Percentiles rank a stretch among this genome's conserved stretches.
Evolutionary conservation across 1,140 invertebrate species (phyloP).

Genomic region (Lasioglossum albipes): DNA sequence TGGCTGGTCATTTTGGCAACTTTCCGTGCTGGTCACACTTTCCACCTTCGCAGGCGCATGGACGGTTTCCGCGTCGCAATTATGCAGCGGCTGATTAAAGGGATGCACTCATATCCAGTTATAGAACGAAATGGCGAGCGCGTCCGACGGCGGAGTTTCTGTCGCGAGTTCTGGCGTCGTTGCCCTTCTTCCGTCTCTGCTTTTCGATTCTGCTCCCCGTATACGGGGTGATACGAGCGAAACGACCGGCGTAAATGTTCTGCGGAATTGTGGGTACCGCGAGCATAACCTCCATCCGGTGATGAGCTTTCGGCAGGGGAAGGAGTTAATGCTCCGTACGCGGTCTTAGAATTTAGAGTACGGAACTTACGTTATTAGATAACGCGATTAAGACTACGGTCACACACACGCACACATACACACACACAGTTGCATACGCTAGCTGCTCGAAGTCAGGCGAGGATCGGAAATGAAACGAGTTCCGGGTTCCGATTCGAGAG

Average conservation of each 20-base stretch:
- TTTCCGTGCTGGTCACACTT: slow-evolving; percentile 27
- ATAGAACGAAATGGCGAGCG: slow-evolving; percentile 19
- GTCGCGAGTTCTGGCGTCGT: slow-evolving; percentile 9
- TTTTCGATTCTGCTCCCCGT: background rate
- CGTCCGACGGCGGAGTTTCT: slow-evolving; percentile 13
- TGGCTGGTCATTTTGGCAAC: slow-evolving; percentile 20
- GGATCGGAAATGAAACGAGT: no score
- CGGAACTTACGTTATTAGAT: background rate
- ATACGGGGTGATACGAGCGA: background rate
- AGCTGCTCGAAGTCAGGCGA: no score
- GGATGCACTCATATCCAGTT: slow-evolving; percentile 54
- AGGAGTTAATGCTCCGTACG: background rate
- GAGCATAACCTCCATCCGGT: background rate
- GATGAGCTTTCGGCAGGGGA: background rate
- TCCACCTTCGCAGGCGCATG: slow-evolving; percentile 13
- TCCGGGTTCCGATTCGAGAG: no score
- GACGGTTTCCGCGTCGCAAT: slow-evolving; percentile 52
- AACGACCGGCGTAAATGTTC: background rate
- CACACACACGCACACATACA: no score
- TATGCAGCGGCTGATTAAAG: slow-evolving; percentile 61
- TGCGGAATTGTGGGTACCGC: background rate
- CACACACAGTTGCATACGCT: no score
- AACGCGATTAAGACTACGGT: no score
- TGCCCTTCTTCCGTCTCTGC: background rate
- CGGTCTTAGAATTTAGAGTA: background rate